Evolutionary conservation across 2,888 invertebrate species (phyloP).

Genomic region (Seira ritae): DNA sequence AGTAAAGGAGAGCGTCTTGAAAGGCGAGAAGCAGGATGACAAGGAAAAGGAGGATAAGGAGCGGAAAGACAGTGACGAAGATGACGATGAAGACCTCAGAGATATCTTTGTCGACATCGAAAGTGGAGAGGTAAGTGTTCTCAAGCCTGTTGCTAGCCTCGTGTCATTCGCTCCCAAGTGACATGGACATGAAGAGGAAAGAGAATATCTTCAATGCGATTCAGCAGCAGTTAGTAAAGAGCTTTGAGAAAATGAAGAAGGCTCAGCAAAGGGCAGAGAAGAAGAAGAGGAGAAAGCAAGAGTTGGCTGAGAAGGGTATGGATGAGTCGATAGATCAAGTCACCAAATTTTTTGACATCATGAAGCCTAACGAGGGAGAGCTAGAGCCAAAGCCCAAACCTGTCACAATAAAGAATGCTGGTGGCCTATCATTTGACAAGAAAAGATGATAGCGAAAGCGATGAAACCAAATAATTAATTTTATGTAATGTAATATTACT

Average conservation of each 20-base stretch:
- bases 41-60: slow-evolving; percentile 24
- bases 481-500: too few relatives aligned
- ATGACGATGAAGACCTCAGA: slow-evolving; percentile 37
- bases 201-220: slow-evolving; percentile 65
- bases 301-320: slow-evolving; percentile 65
- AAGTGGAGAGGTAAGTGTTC: slow-evolving; percentile 72
- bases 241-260: slow-evolving; percentile 68
- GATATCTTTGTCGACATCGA: slow-evolving; percentile 72
- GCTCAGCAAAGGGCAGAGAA: slow-evolving; percentile 64
- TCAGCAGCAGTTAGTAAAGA: slow-evolving; percentile 62
- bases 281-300: slow-evolving; percentile 67
- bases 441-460: neutral
- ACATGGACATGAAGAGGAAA: slow-evolving; percentile 58
- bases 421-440: slow-evolving; percentile 30
- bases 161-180: slow-evolving; percentile 65
- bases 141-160: slow-evolving; percentile 70
- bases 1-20: slow-evolving; percentile 42
- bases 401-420: slow-evolving; percentile 7
- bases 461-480: too few relatives aligned
- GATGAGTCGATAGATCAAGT: slow-evolving; percentile 67
- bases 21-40: slow-evolving; percentile 13
- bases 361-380: neutral
- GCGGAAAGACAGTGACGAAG: slow-evolving; percentile 42
- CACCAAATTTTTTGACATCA: slow-evolving; percentile 67
- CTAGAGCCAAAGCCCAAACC: neutral